Conservation (phyloP, 2,113 vertebrate genomes). For the Saimiri boliviensis region DNA sequence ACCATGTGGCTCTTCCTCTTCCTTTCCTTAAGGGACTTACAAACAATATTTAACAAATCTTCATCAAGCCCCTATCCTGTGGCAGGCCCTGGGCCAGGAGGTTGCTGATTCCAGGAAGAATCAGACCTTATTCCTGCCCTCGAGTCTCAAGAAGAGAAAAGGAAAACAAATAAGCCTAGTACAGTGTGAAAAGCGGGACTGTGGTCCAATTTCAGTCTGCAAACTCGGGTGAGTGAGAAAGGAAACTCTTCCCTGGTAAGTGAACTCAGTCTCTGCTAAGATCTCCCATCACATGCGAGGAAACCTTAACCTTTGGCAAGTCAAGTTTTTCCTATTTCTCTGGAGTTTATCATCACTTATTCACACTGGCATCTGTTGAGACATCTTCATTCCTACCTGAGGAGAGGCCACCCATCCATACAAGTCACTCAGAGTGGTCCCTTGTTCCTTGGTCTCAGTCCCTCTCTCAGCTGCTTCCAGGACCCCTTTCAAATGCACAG, state of each 20-base stretch:
- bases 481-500: not conserved
- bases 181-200: not conserved
- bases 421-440: not conserved
- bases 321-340: not conserved
- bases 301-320: not conserved
- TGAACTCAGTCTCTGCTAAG: not conserved
- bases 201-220: not conserved
- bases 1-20: not conserved
- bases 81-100: not conserved
- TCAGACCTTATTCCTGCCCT: not conserved
- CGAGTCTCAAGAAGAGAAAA: not conserved
- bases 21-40: not conserved
- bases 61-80: not conserved
- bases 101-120: not conserved
- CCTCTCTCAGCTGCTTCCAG: not conserved
- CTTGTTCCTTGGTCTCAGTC: not conserved
- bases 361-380: not conserved
- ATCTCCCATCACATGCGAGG: not conserved
- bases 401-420: not conserved
- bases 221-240: not conserved
- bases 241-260: not conserved
- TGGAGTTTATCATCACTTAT: not conserved
- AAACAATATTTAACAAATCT: not conserved
- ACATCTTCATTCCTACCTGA: not conserved
- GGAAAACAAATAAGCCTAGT: not conserved